A percentile compares a stretch with the other conserved stretches of the same genome.
Conservation (phyloP, 2,888 invertebrate species). For the Ellobium chinense region DNA sequence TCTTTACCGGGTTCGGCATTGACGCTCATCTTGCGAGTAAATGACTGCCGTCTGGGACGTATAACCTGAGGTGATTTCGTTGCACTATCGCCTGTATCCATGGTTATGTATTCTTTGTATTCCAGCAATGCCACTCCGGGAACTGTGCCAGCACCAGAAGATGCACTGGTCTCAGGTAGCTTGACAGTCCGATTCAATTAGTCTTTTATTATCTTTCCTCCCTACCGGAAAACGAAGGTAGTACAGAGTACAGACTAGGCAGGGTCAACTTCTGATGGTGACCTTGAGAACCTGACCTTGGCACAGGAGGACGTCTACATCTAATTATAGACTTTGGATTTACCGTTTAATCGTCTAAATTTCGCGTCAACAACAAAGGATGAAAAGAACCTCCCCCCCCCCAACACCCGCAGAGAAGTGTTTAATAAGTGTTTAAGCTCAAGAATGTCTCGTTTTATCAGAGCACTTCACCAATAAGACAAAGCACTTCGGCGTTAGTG, state of each 20-base stretch:
- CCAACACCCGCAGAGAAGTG: no score
- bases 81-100: background rate
- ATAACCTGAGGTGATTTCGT: background rate
- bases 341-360: background rate
- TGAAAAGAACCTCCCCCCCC: no score
- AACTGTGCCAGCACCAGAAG: background rate
- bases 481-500: no score
- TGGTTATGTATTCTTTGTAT: background rate
- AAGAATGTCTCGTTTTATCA: no score
- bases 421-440: no score
- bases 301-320: background rate
- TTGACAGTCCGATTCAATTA: background rate
- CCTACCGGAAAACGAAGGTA: conserved; percentile 12
- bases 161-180: background rate
- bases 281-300: conserved; percentile 43
- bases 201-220: background rate
- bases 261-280: background rate
- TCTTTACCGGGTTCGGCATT: conserved; percentile 74
- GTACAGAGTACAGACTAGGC: no score
- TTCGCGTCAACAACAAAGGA: background rate
- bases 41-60: background rate
- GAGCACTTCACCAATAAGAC: no score
- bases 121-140: background rate
- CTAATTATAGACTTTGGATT: background rate
- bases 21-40: conserved; percentile 63